Percentiles rank a stretch among this genome's conserved stretches.
Evolutionary conservation across 2,113 vertebrate genomes (phyloP).

Genomic region (Odontesthes bonariensis): DNA sequence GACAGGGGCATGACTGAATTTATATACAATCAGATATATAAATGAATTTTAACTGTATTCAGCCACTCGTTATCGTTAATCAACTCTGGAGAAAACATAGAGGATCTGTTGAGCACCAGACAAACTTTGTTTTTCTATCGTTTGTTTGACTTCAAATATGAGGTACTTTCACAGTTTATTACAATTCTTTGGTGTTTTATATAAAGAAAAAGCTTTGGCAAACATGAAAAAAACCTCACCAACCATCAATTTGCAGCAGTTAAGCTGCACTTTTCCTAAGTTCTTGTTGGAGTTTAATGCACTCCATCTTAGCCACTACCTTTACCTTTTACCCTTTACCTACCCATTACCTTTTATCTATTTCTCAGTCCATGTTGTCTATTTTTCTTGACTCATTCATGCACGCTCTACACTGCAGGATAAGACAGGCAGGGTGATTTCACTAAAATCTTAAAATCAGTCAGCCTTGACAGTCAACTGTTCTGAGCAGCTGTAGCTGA

Average conservation of each 20-base stretch:
- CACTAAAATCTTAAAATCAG: background rate
- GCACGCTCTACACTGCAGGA: background rate
- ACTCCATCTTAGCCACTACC: background rate
- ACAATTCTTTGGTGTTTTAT: no score
- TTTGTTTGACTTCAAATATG: no score
- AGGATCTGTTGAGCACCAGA: background rate
- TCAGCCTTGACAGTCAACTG: background rate
- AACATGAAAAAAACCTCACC: background rate
- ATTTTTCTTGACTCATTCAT: background rate
- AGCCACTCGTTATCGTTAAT: background rate
- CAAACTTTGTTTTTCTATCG: no score
- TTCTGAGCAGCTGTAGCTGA: background rate
- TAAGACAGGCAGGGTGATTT: background rate
- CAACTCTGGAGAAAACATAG: background rate
- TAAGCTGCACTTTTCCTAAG: no score
- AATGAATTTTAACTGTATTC: background rate
- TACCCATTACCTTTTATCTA: background rate
- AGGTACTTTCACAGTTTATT: no score
- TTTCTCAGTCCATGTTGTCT: background rate
- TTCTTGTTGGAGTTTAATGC: no score
- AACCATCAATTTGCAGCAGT: no score
- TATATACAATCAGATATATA: background rate
- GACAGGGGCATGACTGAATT: constrained; percentile 8
- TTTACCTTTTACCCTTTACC: no score
- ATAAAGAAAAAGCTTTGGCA: no score